Evolutionary conservation across 2,888 invertebrate species (phyloP).

Genomic region (Callyntrura guangdongensis): DNA sequence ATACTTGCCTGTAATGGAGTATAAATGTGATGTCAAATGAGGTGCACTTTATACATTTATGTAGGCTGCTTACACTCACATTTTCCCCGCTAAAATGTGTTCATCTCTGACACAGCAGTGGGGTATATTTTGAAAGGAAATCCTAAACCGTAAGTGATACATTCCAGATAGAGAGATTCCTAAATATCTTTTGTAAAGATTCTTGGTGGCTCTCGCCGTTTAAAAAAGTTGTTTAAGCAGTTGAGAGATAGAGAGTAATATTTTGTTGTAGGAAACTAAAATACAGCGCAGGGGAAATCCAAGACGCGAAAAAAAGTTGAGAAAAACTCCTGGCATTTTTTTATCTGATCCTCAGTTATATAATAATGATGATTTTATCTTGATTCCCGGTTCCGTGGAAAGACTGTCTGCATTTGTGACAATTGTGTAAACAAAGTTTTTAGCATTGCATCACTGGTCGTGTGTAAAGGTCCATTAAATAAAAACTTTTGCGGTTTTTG

Average conservation of each 20-base stretch:
- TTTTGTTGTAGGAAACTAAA: not conserved
- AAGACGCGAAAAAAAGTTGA: no score
- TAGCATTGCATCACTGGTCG: no score
- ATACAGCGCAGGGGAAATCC: no score
- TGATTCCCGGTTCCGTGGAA: no score
- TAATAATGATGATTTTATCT: no score
- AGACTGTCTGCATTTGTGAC: no score
- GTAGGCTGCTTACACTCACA: not conserved
- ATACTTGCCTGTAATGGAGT: not conserved
- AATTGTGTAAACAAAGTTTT: no score
- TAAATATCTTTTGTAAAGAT: not conserved
- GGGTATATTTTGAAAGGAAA: not conserved
- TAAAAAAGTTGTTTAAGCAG: conserved; percentile 16
- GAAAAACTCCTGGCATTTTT: no score
- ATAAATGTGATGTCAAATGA: not conserved
- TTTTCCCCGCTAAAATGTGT: not conserved
- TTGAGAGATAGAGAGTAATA: not conserved
- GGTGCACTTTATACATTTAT: not conserved
- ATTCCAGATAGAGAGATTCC: not conserved
- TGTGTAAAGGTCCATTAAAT: no score
- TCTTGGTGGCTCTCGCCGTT: no score
- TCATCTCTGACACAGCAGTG: not conserved
- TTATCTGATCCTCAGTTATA: no score
- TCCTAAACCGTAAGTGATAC: not conserved
- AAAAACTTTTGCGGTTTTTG: no score